Conservation (phyloP, 2,888 invertebrate species). For the Polylopha cassiicola region DNA sequence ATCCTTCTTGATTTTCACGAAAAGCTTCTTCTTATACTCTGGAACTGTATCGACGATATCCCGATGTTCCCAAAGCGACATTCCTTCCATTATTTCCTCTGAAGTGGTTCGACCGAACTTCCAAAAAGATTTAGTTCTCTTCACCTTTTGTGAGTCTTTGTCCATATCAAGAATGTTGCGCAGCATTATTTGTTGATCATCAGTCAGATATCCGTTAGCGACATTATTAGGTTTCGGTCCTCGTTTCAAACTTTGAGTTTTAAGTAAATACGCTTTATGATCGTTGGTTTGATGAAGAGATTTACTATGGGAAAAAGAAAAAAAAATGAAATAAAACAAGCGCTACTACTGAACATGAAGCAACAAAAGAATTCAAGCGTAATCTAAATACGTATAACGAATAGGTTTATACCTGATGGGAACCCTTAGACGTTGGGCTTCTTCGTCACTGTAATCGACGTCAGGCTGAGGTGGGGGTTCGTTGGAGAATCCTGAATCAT, state of each 20-base stretch:
- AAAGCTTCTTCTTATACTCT: constrained; percentile 71
- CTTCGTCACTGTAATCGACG: constrained; percentile 93
- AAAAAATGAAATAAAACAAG: constrained; percentile 33
- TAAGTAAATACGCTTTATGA: constrained; percentile 62
- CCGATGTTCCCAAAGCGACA: constrained; percentile 91
- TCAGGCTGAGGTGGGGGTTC: constrained; percentile 93
- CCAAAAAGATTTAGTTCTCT: constrained; percentile 92
- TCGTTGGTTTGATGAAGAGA: constrained; percentile 54
- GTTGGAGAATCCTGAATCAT: constrained; percentile 94
- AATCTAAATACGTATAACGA: constrained; percentile 34
- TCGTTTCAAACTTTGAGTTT: constrained; percentile 70
- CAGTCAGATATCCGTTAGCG: constrained; percentile 72
- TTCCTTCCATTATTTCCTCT: constrained; percentile 88
- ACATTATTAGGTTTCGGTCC: constrained; percentile 53
- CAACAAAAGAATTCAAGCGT: constrained; percentile 38
- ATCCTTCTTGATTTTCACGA: constrained; percentile 66
- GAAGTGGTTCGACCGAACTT: constrained; percentile 85
- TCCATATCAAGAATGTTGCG: constrained; percentile 74
- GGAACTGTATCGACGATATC: constrained; percentile 85
- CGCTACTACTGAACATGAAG: constrained; percentile 40
- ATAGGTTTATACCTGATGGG: constrained; percentile 76
- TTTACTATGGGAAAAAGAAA: constrained; percentile 62
- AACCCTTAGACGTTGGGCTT: constrained; percentile 80
- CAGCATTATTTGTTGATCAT: constrained; percentile 73
- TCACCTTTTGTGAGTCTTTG: constrained; percentile 81